Percentiles rank a stretch among this genome's conserved stretches.
Evolutionary conservation across 2,113 vertebrate genomes (phyloP).

Genomic region (Clarias macrocephalus): DNA sequence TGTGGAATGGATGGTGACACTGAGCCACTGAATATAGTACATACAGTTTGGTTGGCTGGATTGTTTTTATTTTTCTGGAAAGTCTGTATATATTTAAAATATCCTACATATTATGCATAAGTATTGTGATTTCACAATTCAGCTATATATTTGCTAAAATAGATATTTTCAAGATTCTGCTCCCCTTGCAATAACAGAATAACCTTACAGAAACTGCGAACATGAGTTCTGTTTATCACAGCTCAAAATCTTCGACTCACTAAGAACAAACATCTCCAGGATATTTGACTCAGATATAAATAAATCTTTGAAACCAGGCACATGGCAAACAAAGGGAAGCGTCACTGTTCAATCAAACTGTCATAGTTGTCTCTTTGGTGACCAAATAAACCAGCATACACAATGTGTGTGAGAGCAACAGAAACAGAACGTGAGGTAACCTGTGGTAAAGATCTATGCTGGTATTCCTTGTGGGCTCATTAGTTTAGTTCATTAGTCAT

Average conservation of each 20-base stretch:
- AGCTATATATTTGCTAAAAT: not conserved
- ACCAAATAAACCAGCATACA: conserved; percentile 34
- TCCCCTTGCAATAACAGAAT: conserved; percentile 1
- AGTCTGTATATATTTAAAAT: not conserved
- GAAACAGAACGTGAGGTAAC: not conserved
- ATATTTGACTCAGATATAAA: conserved; percentile 38
- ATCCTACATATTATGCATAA: not conserved
- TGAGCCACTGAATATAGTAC: not conserved
- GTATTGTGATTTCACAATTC: not conserved
- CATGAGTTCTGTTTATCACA: conserved; percentile 26
- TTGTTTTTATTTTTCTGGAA: not conserved
- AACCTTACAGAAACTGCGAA: not conserved
- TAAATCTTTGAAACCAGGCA: conserved; percentile 11
- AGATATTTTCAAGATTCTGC: not conserved
- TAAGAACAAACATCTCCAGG: conserved; percentile 36
- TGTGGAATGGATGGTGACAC: not conserved
- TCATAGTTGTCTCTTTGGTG: conserved; percentile 26
- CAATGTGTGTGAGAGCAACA: not conserved
- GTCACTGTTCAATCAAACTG: conserved; percentile 25
- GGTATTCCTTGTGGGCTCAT: not conserved
- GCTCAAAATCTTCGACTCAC: not conserved
- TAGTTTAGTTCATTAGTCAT: not conserved
- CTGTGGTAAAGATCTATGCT: not conserved
- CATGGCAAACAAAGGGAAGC: conserved; percentile 24
- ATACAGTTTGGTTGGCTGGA: not conserved